Evolutionary conservation across 2,797 vertebrate species (phyloP), one percentile per base, ranked within the genome.

Genomic region (Pseudomugil gertrudae): DNA sequence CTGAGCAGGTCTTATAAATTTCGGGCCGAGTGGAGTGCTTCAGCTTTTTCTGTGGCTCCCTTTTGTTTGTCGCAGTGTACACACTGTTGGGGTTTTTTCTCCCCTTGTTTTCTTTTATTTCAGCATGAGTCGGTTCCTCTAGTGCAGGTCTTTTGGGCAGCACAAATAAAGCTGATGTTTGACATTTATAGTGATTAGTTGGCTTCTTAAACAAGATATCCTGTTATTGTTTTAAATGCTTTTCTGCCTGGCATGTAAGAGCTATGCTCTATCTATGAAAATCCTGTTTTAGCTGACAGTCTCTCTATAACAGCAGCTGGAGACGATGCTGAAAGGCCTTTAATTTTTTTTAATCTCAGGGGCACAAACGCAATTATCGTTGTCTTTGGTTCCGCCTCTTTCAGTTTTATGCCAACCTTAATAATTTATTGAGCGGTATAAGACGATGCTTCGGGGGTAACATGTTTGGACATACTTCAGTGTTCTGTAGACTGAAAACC

Each of bases 1-100:
- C 67, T 84, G 77, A 69, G 74, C 74, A 71, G 15, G 33, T 67
- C 69, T 63, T 14, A 30, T 40, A 36, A 76, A 73, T 64, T 64
- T 61, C 27, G 35, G 21, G 11, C 33, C 36, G 75, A 40, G 52
- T 60, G 48, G 7, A 51, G 17, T 63, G 71, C 32, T 66, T 13
- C 14, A n/a, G 62, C 27, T 40, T 62, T 27, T 61, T n/a, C n/a
- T 57, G 33, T 58, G 43, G 1, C 43, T 50, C 68, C 11, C 43
- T 54, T 68, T 55, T 66, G 66, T 35, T 74, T 45, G 24, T 67
- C 56, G 14, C 53, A 32, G 21, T 14, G 50, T 52, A 65, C 57
- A 53, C 58, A 75, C 57, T 57, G 66, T 24, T 59, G 15, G 35
- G 13, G 54, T 43, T 43, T 3, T 56, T 7, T 17, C 1, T n/a